Evolutionary conservation across 2,113 vertebrate genomes (phyloP).

Genomic region (Talpa occidentalis): DNA sequence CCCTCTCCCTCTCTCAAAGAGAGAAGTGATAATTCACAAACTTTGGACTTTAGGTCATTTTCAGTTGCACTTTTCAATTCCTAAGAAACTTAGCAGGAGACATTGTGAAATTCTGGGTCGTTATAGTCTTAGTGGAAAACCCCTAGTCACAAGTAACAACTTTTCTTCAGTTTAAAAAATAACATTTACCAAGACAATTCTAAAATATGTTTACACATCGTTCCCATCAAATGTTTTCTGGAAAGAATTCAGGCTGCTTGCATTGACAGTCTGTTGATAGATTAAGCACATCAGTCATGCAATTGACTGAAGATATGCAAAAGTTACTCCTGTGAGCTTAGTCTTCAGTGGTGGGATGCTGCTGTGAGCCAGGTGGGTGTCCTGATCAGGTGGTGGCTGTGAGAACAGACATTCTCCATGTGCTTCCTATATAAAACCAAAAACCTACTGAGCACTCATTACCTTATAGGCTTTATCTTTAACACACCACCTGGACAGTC

Average conservation of each 20-base stretch:
- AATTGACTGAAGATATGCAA: neutral
- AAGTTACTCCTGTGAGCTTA: neutral
- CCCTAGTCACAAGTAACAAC: constrained; percentile 47
- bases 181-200: constrained; percentile 50
- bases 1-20: neutral
- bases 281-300: neutral
- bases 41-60: neutral
- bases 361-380: neutral
- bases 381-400: neutral
- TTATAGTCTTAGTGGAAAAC: constrained; percentile 64
- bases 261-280: neutral
- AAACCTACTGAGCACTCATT: neutral
- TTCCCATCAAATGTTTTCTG: constrained; percentile 43
- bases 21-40: neutral
- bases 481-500: neutral
- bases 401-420: neutral
- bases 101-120: constrained; percentile 58
- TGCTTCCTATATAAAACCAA: neutral
- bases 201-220: constrained; percentile 46
- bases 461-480: neutral
- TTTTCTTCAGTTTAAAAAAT: constrained; percentile 46
- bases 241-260: constrained; percentile 10
- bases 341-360: neutral
- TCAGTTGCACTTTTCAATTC: constrained; percentile 70
- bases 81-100: constrained; percentile 46